A percentile compares a stretch with the other conserved stretches of the same genome.
Evolutionary conservation across 1,140 invertebrate species (phyloP).

Genomic region (Plodia interpunctella): DNA sequence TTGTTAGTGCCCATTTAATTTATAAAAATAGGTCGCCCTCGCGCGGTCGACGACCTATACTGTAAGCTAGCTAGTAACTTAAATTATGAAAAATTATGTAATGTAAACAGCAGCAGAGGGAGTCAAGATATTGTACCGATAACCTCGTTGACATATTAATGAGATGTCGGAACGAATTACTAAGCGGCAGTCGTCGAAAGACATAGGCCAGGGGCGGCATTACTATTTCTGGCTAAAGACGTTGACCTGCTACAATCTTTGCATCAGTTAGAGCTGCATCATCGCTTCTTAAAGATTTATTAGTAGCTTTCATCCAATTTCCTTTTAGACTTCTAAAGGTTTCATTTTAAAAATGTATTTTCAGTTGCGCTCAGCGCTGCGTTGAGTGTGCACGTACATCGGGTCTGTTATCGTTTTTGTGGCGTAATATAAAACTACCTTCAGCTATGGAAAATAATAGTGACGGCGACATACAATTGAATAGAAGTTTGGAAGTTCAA

Average conservation of each 20-base stretch:
- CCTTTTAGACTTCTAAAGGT: constrained; percentile 5
- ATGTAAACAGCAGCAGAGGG: constrained; percentile 34
- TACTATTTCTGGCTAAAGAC: constrained; percentile 61
- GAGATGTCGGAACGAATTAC: constrained; percentile 55
- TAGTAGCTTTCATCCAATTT: constrained; percentile 7
- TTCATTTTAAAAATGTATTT: not conserved
- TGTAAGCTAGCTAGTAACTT: constrained; percentile 19
- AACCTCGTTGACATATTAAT: constrained; percentile 65
- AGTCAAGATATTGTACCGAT: constrained; percentile 46
- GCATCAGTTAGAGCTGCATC: constrained; percentile 44
- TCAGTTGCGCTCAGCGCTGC: no score
- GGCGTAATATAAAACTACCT: no score
- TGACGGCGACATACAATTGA: no score
- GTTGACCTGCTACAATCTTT: constrained; percentile 59
- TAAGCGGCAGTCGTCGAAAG: constrained; percentile 49
- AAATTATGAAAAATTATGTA: constrained; percentile 13
- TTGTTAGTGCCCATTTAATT: constrained; percentile 52
- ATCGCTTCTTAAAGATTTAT: constrained; percentile 24
- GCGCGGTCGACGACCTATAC: constrained; percentile 39
- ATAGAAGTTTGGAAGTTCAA: no score
- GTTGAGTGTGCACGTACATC: no score
- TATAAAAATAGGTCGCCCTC: constrained; percentile 50
- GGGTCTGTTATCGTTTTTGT: no score
- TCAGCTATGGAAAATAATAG: no score
- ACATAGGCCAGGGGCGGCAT: constrained; percentile 50